phyloP scores from a whole-genome alignment of 2,888 invertebrate genomes.

The Papilio elwesi region DNA sequence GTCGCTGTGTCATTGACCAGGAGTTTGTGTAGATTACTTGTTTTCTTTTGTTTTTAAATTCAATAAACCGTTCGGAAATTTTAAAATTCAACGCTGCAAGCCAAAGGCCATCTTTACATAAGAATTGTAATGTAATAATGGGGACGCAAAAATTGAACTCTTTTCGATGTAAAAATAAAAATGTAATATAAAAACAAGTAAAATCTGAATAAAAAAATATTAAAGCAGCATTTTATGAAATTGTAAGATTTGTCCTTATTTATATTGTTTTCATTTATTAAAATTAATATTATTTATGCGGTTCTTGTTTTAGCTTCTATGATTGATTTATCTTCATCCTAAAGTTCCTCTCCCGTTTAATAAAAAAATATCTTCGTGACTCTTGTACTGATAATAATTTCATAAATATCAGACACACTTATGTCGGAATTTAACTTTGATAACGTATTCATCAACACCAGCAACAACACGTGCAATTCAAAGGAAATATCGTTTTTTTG shows the following conservation, averaged over 20 bases:
- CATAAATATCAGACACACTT: not conserved
- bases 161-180: not conserved
- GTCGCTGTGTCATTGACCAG: slow-evolving; percentile 13
- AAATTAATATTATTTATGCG: too few species aligned
- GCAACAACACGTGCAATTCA: not conserved
- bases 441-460: not conserved
- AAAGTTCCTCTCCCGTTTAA: not conserved
- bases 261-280: too few species aligned
- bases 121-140: slow-evolving; percentile 4
- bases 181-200: not conserved
- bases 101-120: slow-evolving; percentile 11
- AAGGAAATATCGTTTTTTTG: slow-evolving; percentile 8
- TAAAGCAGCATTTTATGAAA: not conserved
- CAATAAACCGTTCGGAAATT: slow-evolving; percentile 19
- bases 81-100: slow-evolving; percentile 21
- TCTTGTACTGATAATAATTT: not conserved
- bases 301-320: too few species aligned
- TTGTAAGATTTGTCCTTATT: too few species aligned
- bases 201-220: not conserved
- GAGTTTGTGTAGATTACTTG: slow-evolving; percentile 7
- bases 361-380: not conserved
- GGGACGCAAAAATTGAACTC: slow-evolving; percentile 1
- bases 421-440: not conserved
- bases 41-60: not conserved
- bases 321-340: not conserved